Conservation (phyloP, 2,888 invertebrate species). For the Lasioglossum figueresi region DNA sequence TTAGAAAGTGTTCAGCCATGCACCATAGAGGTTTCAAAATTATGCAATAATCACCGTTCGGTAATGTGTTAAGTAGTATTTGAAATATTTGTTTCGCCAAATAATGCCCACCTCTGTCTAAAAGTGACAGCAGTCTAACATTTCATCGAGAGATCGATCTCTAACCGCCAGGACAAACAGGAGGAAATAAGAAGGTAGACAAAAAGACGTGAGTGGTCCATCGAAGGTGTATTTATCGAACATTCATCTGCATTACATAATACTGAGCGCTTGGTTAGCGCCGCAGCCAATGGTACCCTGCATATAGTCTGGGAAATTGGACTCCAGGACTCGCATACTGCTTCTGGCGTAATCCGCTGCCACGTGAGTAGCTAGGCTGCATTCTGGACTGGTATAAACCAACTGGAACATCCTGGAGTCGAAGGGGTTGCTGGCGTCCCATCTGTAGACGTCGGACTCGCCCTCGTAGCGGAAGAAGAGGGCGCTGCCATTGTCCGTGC, state of each 20-base stretch:
- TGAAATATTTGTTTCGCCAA: no score
- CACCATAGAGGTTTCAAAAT: no score
- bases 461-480: conserved; percentile 87
- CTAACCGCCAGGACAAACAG: no score
- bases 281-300: conserved; percentile 87
- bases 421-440: conserved; percentile 85
- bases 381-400: conserved; percentile 85
- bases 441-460: conserved; percentile 86
- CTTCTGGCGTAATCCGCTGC: conserved; percentile 86
- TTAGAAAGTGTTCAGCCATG: no score
- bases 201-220: neutral
- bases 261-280: conserved; percentile 85
- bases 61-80: no score
- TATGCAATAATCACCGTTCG: no score
- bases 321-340: conserved; percentile 87
- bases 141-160: no score
- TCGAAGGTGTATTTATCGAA: neutral
- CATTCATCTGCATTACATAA: conserved; percentile 66
- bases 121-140: no score
- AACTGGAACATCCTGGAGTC: conserved; percentile 84
- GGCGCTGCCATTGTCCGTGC: conserved; percentile 87
- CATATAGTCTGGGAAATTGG: conserved; percentile 88
- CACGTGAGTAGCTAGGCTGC: conserved; percentile 86
- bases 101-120: no score
- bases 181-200: no score